phyloP scores from a whole-genome alignment of 2,113 vertebrate species.

The Gopherus evgoodei region DNA sequence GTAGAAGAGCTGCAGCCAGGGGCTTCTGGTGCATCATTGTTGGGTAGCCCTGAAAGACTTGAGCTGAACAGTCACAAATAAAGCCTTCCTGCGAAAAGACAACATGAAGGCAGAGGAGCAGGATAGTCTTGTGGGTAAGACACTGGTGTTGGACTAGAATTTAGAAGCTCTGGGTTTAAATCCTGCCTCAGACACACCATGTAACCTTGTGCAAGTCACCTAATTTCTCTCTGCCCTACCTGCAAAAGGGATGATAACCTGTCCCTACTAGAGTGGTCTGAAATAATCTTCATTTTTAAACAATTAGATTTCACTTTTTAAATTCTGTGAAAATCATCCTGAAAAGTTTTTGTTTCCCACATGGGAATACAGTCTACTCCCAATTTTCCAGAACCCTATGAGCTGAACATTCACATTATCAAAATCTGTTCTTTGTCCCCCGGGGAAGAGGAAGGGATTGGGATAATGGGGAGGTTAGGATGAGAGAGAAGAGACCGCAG shows the following conservation, averaged over 20 bases:
- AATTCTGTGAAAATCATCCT: rapidly evolving
- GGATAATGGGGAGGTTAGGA: no score
- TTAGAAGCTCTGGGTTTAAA: rapidly evolving
- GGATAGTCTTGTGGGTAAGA: background rate
- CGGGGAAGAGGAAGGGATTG: no score
- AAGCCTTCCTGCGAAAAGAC: rapidly evolving
- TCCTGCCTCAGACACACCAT: background rate
- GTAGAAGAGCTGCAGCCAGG: background rate
- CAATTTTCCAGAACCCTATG: background rate
- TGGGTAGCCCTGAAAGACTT: background rate
- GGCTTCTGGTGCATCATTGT: background rate
- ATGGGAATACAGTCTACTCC: background rate
- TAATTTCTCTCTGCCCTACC: background rate
- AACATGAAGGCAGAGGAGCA: rapidly evolving
- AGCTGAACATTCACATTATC: background rate
- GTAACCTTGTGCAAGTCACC: background rate
- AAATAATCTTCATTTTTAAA: background rate
- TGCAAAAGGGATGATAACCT: background rate
- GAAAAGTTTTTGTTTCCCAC: background rate
- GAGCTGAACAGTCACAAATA: background rate
- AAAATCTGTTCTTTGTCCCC: background rate
- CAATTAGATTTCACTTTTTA: background rate
- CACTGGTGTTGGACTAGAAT: rapidly evolving
- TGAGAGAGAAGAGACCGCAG: background rate
- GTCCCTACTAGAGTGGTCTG: background rate